Percentiles rank a stretch among this genome's conserved stretches.
Conservation (phyloP, 2,888 invertebrate genomes). For the Drosophila algonquin region DNA sequence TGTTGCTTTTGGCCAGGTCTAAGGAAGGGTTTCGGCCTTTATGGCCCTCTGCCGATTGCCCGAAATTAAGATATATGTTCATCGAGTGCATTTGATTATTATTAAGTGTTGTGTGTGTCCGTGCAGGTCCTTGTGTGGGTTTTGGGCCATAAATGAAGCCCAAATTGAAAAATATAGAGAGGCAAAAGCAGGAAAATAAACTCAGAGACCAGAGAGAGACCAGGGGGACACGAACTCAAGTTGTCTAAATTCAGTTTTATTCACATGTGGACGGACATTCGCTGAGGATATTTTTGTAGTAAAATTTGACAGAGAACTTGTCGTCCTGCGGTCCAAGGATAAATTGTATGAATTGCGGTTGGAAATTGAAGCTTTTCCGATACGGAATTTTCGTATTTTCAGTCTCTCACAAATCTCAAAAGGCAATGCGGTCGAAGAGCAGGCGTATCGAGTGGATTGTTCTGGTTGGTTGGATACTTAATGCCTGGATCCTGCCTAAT, state of each 20-base stretch:
- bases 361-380: constrained; percentile 3
- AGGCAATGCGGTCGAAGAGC: neutral
- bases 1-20: constrained; percentile 1
- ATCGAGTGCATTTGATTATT: constrained; percentile 67
- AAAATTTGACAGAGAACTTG: constrained; percentile 16
- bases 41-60: constrained; percentile 43
- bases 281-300: constrained; percentile 1
- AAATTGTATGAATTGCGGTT: constrained; percentile 10
- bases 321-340: constrained; percentile 6
- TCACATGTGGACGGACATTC: constrained; percentile 9
- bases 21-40: neutral
- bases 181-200: constrained; percentile 8
- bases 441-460: neutral
- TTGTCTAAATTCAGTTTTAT: constrained; percentile 13
- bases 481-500: neutral
- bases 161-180: constrained; percentile 49
- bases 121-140: constrained; percentile 14
- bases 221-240: neutral
- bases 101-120: constrained; percentile 51
- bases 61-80: constrained; percentile 60
- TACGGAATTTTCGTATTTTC: neutral
- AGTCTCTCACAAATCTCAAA: neutral
- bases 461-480: neutral
- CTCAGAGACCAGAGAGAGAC: neutral
- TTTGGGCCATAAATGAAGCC: constrained; percentile 24